phyloP scores from a whole-genome alignment of 2,797 vertebrate genomes.

The Bradypus variegatus region DNA sequence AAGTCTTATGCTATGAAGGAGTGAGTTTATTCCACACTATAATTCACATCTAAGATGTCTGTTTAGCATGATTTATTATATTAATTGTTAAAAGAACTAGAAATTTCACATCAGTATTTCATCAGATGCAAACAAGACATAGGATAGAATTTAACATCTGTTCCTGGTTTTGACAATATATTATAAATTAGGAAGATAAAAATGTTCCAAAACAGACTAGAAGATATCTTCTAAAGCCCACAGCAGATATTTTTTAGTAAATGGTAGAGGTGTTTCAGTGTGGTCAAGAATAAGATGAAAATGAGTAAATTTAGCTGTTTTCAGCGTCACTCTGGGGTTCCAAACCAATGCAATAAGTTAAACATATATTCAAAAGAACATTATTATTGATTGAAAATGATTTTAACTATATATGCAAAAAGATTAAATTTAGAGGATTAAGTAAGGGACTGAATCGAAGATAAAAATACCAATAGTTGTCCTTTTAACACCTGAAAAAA shows the following conservation, averaged over 20 bases:
- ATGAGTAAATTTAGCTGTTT: neutral
- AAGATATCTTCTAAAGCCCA: constrained; percentile 11
- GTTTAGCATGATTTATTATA: neutral
- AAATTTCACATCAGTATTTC: constrained; percentile 21
- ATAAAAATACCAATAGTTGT: neutral
- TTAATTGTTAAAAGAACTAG: neutral
- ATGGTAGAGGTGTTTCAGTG: neutral
- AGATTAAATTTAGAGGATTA: neutral
- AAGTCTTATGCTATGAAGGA: neutral
- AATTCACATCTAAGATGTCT: neutral
- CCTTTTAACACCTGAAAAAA: neutral
- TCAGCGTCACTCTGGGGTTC: neutral
- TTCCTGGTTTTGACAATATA: constrained; percentile 1
- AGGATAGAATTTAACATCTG: neutral
- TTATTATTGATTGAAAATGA: neutral
- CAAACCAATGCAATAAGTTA: neutral
- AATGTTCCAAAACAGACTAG: neutral
- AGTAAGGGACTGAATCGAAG: neutral
- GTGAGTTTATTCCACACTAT: neutral
- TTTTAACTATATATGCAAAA: neutral
- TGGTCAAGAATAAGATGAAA: neutral
- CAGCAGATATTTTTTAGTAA: constrained; percentile 2
- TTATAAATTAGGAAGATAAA: neutral
- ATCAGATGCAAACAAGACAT: neutral
- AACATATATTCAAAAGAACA: neutral